Percentiles rank a stretch among this genome's conserved stretches.
phyloP scores from a whole-genome alignment of 30 jellyfish, hydroid and myxozoan species.

The Mastigias papua region DNA sequence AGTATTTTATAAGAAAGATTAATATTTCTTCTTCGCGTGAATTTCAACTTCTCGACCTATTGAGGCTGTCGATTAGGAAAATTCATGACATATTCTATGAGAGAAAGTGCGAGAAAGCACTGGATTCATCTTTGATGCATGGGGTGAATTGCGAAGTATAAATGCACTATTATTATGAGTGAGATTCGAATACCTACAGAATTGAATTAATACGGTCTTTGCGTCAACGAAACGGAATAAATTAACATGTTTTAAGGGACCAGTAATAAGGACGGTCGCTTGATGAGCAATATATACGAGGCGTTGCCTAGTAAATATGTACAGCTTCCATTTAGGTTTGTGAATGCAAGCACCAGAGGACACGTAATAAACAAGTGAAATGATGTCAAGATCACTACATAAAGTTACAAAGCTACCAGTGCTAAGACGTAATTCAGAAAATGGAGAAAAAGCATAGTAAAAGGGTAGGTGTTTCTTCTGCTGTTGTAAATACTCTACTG shows the following conservation, averaged over 20 bases:
- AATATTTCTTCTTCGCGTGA: no score
- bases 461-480: background rate
- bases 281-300: background rate
- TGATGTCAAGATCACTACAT: background rate
- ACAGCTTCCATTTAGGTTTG: background rate
- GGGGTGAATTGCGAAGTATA: no score
- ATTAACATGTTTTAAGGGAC: background rate
- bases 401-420: background rate
- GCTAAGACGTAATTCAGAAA: background rate
- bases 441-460: background rate
- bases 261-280: no score
- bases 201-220: no score
- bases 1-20: no score
- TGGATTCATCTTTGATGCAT: no score
- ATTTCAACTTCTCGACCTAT: no score
- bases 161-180: no score
- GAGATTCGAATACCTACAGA: no score
- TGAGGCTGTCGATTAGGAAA: no score
- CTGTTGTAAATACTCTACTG: background rate
- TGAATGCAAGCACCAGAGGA: background rate
- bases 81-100: no score
- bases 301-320: background rate
- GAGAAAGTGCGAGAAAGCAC: no score
- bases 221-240: background rate
- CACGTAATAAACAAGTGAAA: background rate